Base-by-base conservation (phyloP, 2,113 vertebrate genomes). In the Isurus oxyrinchus region DNA sequence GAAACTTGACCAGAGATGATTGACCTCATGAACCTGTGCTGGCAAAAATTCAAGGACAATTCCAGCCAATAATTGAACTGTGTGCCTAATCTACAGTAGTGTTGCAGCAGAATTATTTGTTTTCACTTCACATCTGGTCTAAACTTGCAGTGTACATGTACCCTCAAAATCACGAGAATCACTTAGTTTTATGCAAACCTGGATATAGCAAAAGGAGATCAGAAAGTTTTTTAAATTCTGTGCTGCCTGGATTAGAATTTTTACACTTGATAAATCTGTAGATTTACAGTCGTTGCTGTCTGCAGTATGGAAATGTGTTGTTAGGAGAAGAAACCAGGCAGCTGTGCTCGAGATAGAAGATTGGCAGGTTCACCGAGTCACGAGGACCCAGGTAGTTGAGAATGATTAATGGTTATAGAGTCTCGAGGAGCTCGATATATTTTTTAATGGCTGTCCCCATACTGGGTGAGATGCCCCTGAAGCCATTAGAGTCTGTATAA, bases 401-500 rank as follows among this genome's bases (percentile, higher is more conserved):
- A 93, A 93, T 93, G 90, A 93, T 93, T 93, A 93, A 93, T 93
- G 55, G 90, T 61, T 61, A 61, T 61, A 93, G 55, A 61, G 90
- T 14, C 57, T 61, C 31, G 14, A 59, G 57, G 35, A 93, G 90
- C 90, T n/a, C 13, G 31, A 61, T 93, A 59, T 93, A 93, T n/a
- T 35, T 93, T 93, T 93, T 93, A 93, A 93, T 93, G 90, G 90
- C 90, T 59, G 35, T 93, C 35, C 90, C 90, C 90, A 61, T 93
- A 93, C 90, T 93, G 90, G 90, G 90, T 93, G 90, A 61, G 57
- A 93, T 93, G 90, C 90, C 57, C 90, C 90, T 61, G 90, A 93
- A 93, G 90, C 90, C 90, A 93, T 93, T 93, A 93, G 27, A 61
- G 57, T 93, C 57, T 90, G 90, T 93, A 93, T 93, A 93, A 93